These are phyloP conservation scores for Ornithoptera alexandrae DNA, from an alignment of 2,888 invertebrate genomes.

Conservation along the genomic window DNA sequence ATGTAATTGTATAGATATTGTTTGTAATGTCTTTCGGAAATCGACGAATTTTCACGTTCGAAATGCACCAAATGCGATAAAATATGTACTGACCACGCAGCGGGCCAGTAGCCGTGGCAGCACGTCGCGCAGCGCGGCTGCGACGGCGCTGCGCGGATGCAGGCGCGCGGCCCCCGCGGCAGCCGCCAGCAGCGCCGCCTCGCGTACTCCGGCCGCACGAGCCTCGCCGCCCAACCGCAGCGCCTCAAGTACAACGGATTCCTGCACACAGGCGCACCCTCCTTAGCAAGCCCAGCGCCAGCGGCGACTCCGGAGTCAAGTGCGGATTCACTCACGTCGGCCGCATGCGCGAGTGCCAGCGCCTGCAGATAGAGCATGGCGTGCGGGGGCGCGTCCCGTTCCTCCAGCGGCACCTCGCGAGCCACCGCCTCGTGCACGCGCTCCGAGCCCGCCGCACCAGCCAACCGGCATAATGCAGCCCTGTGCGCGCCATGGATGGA, in stretches of 20 bases:
- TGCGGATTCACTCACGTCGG: slow-evolving; percentile 15
- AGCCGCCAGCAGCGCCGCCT: slow-evolving; percentile 37
- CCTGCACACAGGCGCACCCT: slow-evolving; percentile 29
- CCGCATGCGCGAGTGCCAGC: slow-evolving; percentile 31
- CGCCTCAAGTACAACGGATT: slow-evolving; percentile 38
- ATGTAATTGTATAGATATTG: no score
- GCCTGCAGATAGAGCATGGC: slow-evolving; percentile 40
- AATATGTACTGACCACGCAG: slow-evolving; percentile 35
- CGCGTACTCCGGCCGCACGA: slow-evolving; percentile 39
- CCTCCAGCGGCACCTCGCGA: slow-evolving; percentile 46
- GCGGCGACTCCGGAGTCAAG: neutral
- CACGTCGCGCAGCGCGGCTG: slow-evolving; percentile 27
- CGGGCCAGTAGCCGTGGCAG: slow-evolving; percentile 37
- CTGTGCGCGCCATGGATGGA: slow-evolving; percentile 9
- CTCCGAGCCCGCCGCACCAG: slow-evolving; percentile 48
- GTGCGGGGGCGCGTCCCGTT: slow-evolving; percentile 32
- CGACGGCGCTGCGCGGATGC: slow-evolving; percentile 33
- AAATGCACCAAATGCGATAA: neutral
- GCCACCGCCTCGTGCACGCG: slow-evolving; percentile 45
- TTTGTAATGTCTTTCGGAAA: no score
- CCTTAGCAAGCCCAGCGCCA: no score
- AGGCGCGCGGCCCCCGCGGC: slow-evolving; percentile 41
- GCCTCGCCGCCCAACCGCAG: slow-evolving; percentile 38
- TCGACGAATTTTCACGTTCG: no score
- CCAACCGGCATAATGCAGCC: slow-evolving; percentile 41